Evolutionary conservation across 1,140 invertebrate species (phyloP), one percentile per base, ranked within the genome.

Genomic region (Neuroterus valhalla): DNA sequence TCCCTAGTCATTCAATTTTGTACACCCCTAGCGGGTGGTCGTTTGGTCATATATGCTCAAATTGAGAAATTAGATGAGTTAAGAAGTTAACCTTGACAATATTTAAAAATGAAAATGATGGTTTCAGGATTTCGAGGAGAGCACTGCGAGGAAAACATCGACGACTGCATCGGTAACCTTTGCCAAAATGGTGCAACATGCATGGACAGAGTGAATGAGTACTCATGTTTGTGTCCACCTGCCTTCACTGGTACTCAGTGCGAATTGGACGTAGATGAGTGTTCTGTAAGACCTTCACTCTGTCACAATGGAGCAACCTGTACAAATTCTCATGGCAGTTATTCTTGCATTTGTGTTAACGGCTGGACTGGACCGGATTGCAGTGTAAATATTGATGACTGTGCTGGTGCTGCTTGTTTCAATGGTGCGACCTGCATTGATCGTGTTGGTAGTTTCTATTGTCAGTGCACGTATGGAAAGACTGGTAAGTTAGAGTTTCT

Each of bases 341-440:
- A 96, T 89, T 96, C 95, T 1, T 99, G 98, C 89, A 98, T 99
- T 83, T 99, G 98, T 88, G 97, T 98, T 42, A 98, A 98, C 84
- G 97, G 97, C 17, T 98, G 97, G 96, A 96, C 95, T 0, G 97
- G 97, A 3, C 91, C 94, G 0, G 96, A 98, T 83, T 98, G 97
- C 88, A 96, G 95, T 17, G 93, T 95, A 80, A 98, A 98, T 90
- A 97, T 98, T 81, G 96, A 98, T 87, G 97, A 99, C 88, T 99
- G 97, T 86, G 94, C 94, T 2, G 95, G 94, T 21, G 96, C 96
- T 0, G 96, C 97, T 0, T 99, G 98, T 88, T 97, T 98, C 89
- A 98, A 99, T 84, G 98, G 97, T 0, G 98, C 97, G 38, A 99
- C 97, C 0, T 99, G 98, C 88, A 96, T 98, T 79, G 98, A 99